These are phyloP conservation scores for Acanthochromis polyacanthus DNA, from an alignment of 2,113 vertebrate genomes.

Conservation along the genomic window DNA sequence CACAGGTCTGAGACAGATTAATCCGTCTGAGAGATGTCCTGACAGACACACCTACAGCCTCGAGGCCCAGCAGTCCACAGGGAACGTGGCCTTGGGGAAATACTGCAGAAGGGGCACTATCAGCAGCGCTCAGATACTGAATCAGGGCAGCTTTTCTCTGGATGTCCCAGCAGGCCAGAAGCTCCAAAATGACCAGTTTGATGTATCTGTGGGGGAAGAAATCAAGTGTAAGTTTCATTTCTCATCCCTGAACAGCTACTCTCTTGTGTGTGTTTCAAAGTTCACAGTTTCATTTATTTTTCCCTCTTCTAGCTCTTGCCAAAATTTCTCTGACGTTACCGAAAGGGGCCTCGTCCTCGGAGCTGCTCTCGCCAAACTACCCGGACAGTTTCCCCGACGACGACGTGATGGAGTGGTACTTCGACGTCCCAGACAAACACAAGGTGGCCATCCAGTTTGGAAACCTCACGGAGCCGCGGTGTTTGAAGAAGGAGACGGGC, in stretches of 20 bases:
- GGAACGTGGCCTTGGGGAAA: slow-evolving; percentile 79
- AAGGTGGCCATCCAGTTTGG: slow-evolving; percentile 81
- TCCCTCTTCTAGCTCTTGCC: slow-evolving; percentile 85
- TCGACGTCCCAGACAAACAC: slow-evolving; percentile 84
- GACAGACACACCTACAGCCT: slow-evolving; percentile 86
- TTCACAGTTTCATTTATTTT: rapidly evolving
- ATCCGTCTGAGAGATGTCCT: slow-evolving; percentile 78
- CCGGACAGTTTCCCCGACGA: slow-evolving; percentile 89
- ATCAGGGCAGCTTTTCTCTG: slow-evolving; percentile 82
- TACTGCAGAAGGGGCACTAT: slow-evolving; percentile 89
- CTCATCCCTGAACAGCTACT: background rate
- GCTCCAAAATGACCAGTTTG: slow-evolving; percentile 79
- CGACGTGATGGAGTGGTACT: slow-evolving; percentile 89
- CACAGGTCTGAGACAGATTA: slow-evolving; percentile 84
- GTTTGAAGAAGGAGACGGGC: slow-evolving; percentile 84
- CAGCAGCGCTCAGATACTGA: slow-evolving; percentile 84
- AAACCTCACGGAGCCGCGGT: slow-evolving; percentile 83
- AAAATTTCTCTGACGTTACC: slow-evolving; percentile 87
- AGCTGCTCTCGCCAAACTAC: slow-evolving; percentile 91
- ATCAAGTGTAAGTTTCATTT: slow-evolving; percentile 87
- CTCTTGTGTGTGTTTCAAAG: background rate
- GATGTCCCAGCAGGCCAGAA: slow-evolving; percentile 82
- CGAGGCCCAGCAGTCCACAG: slow-evolving; percentile 60
- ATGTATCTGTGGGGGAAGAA: slow-evolving; percentile 82
- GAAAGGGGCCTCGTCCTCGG: slow-evolving; percentile 73